phyloP scores from a whole-genome alignment of 64 coral and sea anemone species.

The Cladopsammia gracilis region DNA sequence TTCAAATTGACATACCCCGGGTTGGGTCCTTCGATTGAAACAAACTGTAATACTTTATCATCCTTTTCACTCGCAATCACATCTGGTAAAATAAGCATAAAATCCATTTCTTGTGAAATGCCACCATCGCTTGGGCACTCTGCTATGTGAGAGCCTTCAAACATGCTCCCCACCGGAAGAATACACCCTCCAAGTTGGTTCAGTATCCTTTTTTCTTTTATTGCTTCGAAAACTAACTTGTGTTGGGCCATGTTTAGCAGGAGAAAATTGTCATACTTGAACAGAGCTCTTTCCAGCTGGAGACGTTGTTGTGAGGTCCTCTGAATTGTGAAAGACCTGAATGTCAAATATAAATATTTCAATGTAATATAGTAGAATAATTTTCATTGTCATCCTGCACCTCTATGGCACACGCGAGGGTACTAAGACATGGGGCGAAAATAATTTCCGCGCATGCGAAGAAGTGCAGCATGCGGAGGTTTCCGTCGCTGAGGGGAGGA shows the following conservation, averaged over 20 bases:
- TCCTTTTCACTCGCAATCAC: constrained; percentile 1
- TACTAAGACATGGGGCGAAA: too few species aligned
- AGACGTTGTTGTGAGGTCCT: neutral
- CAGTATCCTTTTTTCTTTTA: constrained; percentile 4
- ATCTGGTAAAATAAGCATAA: constrained; percentile 41
- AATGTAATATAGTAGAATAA: too few species aligned
- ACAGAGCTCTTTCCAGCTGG: constrained; percentile 1
- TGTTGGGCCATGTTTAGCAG: constrained; percentile 26
- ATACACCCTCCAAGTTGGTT: neutral
- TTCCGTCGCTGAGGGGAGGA: too few species aligned
- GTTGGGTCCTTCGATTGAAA: constrained; percentile 21
- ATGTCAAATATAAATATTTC: too few species aligned
- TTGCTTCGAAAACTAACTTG: constrained; percentile 33
- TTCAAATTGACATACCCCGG: constrained; percentile 42
- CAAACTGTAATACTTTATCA: neutral
- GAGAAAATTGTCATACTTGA: constrained; percentile 49
- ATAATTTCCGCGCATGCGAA: too few species aligned
- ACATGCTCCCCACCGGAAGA: constrained; percentile 37
- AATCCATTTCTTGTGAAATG: constrained; percentile 37
- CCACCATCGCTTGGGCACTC: constrained; percentile 3
- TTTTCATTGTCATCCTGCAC: too few species aligned
- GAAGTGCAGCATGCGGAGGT: too few species aligned
- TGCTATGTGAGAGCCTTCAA: constrained; percentile 28
- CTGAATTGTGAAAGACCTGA: neutral
- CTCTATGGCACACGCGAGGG: too few species aligned